Evolutionary conservation across 2,797 vertebrate species (phyloP).

Genomic region (Neoniphon sammara): DNA sequence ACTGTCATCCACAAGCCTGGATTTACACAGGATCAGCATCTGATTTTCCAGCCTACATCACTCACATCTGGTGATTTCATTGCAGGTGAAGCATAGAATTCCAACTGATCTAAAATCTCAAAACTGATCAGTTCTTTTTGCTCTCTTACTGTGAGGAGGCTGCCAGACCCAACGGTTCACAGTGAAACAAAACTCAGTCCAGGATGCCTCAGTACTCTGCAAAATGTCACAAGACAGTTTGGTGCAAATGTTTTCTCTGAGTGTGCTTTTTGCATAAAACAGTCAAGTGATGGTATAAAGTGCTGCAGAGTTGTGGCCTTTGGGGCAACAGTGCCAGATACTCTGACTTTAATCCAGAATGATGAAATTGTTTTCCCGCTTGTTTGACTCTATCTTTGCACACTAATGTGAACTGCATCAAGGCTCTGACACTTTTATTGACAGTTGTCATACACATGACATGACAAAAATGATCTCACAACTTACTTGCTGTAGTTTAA

Average conservation of each 20-base stretch:
- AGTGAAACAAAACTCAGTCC: slow-evolving; percentile 2
- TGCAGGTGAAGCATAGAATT: slow-evolving; percentile 28
- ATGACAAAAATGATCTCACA: slow-evolving; percentile 3
- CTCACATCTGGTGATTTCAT: slow-evolving; percentile 16
- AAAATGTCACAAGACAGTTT: slow-evolving; percentile 8
- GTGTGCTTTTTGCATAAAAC: slow-evolving; percentile 30
- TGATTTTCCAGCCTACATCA: background rate
- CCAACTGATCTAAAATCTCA: background rate
- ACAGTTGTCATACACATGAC: slow-evolving; percentile 3
- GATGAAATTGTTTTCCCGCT: slow-evolving; percentile 40
- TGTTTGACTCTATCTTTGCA: slow-evolving; percentile 32
- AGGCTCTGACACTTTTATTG: slow-evolving; percentile 22
- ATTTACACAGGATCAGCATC: slow-evolving; percentile 29
- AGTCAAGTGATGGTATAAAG: slow-evolving; percentile 37
- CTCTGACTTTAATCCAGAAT: slow-evolving; percentile 53
- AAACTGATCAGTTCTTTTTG: slow-evolving; percentile 10
- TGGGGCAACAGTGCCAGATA: background rate
- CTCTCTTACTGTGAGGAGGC: background rate
- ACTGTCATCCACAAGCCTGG: slow-evolving; percentile 36
- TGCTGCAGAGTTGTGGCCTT: slow-evolving; percentile 18
- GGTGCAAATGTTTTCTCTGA: slow-evolving; percentile 18
- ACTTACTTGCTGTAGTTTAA: slow-evolving; percentile 33
- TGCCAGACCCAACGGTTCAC: slow-evolving; percentile 27
- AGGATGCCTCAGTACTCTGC: slow-evolving; percentile 16
- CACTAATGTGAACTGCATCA: slow-evolving; percentile 52